Evolutionary conservation across 2,888 invertebrate genomes (phyloP), one percentile per base, ranked within the genome.

Genomic region (Azorinus chamasolen): DNA sequence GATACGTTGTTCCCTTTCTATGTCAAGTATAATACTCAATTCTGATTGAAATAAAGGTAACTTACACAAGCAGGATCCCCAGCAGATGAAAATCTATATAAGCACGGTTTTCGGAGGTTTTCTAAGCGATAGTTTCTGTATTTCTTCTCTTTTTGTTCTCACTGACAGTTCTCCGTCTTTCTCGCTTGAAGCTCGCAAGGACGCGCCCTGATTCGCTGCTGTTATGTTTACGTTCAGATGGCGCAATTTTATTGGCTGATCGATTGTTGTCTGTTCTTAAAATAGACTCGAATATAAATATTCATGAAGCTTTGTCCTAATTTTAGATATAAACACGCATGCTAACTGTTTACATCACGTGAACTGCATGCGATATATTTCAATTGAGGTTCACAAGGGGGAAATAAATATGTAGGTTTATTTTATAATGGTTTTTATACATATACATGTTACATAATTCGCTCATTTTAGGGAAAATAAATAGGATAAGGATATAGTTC

Each of bases 251-350:
- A 86, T 86, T 86, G 86, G 86, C 61, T 53, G 61, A 70, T 24
- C 22, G 27, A 51, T 62, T 68, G 71, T 80, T 80, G 64, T 74
- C 45, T 53, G 69, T 65, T 57, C 80, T 75, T 74, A 66, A 80
- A 74, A 72, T 79, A 85, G 85, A 77, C 54, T 51, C 79, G 41
- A 61, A 74, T 48, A 83, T 88, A 78, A 80, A 89, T 89, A 89
- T 87, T 87, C 68, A 89, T 87, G 54, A 82, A n/a, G 68, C 39
- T 46, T 63, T 64, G 51, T 74, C 43, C 74, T 74, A 74, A 58
- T 54, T 74, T 69, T 63, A 63, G 69, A 32, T 10, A 32, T 10
- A 32, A 32, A 32, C 32, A 32, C 10, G 32, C 43, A 59, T 58
- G 53, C 25, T 41, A 18, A 68, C 58, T 73, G 65, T 72, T 73